Evolutionary conservation across 2,797 vertebrate genomes (phyloP), one percentile per base, ranked within the genome.

Genomic region (Threskiornis aethiopicus): DNA sequence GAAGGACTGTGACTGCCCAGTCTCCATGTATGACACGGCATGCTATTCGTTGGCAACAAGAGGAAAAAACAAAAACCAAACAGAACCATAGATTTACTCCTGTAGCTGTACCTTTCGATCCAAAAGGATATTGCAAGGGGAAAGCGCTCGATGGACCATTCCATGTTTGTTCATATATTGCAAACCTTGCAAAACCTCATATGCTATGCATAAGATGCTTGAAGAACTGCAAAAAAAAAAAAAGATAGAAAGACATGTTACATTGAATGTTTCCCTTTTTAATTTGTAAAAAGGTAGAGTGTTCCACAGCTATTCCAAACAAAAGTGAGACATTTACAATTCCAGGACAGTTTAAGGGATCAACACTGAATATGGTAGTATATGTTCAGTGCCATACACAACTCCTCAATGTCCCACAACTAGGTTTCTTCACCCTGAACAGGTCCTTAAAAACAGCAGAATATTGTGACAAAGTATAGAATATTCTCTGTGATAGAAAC

Each of bases 121-220:
- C 98, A 99, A 95, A 87, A 99, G 98, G 87, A 99, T 98, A 91
- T 99, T 99, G 95, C 99, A 98, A 72, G 99, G 98, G 14, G 98
- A 98, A 39, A 99, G 99, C 7, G 99, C 99, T 92, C 99, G 98
- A 94, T 99, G 99, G 42, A 99, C 99, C 98, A 99, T 98, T 35
- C 98, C 98, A 65, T 99, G 98, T 88, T 98, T 98, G 97, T 99
- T 99, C 99, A 99, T 99, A 54, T 99, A 99, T 6, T 99, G 98
- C 96, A 99, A 98, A 37, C 99, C 99, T 90, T 99, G 98, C 89
- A 99, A 98, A 75, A 99, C 98, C 93, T 99, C 99, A 92, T 98
- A 99, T 10, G 99, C 99, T 49, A 99, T 97, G 93, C 98, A 98
- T 78, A 99, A 97, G 78, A 99, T 98, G 87, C 97, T 99, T 52